Evolutionary conservation across 2,113 vertebrate genomes (phyloP).

Genomic region (Tympanuchus pallidicinctus): DNA sequence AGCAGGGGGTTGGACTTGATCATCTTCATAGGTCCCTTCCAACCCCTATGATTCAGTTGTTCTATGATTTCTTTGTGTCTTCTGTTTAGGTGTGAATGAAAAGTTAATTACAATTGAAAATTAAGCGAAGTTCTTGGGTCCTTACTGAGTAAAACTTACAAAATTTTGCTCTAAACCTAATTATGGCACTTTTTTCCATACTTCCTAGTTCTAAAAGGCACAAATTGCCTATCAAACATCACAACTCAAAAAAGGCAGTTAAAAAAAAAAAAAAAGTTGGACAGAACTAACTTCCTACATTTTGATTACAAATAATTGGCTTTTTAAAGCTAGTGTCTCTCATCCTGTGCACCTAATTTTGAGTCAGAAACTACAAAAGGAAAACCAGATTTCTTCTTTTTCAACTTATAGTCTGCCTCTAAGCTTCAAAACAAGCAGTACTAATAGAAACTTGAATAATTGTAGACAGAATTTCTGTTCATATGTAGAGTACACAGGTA

Average conservation of each 20-base stretch:
- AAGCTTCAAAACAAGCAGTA: not conserved
- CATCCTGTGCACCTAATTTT: rapidly evolving
- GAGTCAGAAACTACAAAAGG: not conserved
- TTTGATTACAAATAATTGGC: not conserved
- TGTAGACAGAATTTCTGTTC: not conserved
- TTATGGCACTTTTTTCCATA: not conserved
- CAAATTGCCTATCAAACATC: not conserved
- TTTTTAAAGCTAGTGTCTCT: not conserved
- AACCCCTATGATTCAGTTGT: not conserved
- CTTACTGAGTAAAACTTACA: not conserved
- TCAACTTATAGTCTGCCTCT: not conserved
- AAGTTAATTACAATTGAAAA: not conserved
- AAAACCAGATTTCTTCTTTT: not conserved
- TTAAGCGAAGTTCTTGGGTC: not conserved
- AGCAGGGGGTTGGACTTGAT: not conserved
- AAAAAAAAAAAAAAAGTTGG: not conserved
- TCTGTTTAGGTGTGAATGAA: not conserved
- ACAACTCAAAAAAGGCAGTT: not conserved
- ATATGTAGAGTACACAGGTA: too few species aligned
- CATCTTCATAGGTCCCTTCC: not conserved
- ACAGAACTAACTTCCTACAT: not conserved
- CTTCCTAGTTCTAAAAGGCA: not conserved
- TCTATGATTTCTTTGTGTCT: not conserved
- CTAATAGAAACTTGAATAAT: not conserved
- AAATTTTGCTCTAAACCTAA: not conserved